Percentiles rank a stretch among this genome's conserved stretches.
phyloP scores from a whole-genome alignment of 2,888 invertebrate species.

The Hymenopus coronatus region DNA sequence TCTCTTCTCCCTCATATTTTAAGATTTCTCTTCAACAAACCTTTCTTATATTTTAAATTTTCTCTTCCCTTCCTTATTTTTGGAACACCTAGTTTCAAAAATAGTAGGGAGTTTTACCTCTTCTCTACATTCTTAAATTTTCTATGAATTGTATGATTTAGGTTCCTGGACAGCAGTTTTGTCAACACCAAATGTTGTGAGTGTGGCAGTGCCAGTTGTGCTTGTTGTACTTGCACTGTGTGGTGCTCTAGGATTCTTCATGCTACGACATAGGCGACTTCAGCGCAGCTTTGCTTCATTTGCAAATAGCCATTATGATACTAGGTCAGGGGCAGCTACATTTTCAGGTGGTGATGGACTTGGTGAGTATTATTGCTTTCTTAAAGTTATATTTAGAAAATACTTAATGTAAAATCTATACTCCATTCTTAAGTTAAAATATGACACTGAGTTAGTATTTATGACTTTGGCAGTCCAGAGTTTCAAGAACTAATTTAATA shows the following conservation, averaged over 20 bases:
- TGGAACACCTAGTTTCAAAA: too few species aligned
- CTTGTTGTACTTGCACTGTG: constrained; percentile 56
- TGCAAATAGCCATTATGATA: constrained; percentile 82
- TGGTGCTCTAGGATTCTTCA: constrained; percentile 60
- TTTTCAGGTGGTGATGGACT: constrained; percentile 69
- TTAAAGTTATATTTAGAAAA: not conserved
- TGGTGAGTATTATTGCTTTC: constrained; percentile 50
- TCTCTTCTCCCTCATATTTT: too few species aligned
- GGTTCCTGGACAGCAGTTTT: constrained; percentile 35
- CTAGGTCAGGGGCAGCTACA: constrained; percentile 81
- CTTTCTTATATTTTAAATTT: too few species aligned
- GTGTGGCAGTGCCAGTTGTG: constrained; percentile 55
- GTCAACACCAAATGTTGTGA: constrained; percentile 42
- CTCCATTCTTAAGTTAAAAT: too few species aligned
- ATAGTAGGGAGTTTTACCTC: not conserved
- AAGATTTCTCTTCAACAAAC: too few species aligned
- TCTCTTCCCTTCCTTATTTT: not conserved
- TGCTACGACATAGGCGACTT: constrained; percentile 68
- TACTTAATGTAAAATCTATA: not conserved
- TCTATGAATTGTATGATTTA: not conserved
- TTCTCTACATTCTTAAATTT: not conserved
- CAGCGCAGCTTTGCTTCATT: constrained; percentile 77
- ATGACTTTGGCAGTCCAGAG: too few species aligned
- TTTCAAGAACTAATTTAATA: too few species aligned
- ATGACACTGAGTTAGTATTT: too few species aligned